These are phyloP conservation scores for Aythya fuligula DNA, from an alignment of 2,797 vertebrate species.

Conservation along the genomic window DNA sequence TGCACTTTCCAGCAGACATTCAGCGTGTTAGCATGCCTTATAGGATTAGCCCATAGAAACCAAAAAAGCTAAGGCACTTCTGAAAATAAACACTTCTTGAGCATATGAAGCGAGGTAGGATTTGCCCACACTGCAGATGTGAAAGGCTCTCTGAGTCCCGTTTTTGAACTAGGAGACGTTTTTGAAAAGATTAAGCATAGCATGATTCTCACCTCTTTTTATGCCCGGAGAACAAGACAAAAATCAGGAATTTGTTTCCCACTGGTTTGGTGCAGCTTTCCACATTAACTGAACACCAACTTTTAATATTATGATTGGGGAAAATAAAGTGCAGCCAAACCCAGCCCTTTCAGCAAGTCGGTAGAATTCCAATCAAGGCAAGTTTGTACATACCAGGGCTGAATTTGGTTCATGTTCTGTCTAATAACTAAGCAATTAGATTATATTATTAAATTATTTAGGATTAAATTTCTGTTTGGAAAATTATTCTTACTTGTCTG, in stretches of 20 bases:
- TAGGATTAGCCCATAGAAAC: background rate
- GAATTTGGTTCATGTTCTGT: background rate
- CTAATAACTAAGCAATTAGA: conserved; percentile 22
- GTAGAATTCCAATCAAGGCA: conserved; percentile 29
- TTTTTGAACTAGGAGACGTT: background rate
- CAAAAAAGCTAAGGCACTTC: background rate
- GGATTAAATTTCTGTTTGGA: conserved; percentile 14
- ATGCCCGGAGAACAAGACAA: background rate
- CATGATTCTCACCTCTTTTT: background rate
- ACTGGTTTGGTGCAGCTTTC: background rate
- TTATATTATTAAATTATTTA: conserved; percentile 18
- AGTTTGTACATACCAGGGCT: conserved; percentile 5
- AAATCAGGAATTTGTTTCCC: background rate
- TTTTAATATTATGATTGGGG: background rate
- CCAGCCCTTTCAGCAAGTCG: conserved; percentile 5
- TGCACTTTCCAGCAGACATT: fast-evolving
- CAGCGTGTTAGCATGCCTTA: background rate
- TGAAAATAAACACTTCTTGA: fast-evolving
- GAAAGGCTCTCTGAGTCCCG: background rate
- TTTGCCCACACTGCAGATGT: background rate
- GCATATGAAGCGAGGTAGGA: background rate
- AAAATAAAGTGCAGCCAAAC: background rate
- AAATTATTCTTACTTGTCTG: background rate
- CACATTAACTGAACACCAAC: background rate
- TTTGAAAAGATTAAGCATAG: background rate